Conservation (phyloP, 64 coral and sea anemone species). For the Acropora yongei region DNA sequence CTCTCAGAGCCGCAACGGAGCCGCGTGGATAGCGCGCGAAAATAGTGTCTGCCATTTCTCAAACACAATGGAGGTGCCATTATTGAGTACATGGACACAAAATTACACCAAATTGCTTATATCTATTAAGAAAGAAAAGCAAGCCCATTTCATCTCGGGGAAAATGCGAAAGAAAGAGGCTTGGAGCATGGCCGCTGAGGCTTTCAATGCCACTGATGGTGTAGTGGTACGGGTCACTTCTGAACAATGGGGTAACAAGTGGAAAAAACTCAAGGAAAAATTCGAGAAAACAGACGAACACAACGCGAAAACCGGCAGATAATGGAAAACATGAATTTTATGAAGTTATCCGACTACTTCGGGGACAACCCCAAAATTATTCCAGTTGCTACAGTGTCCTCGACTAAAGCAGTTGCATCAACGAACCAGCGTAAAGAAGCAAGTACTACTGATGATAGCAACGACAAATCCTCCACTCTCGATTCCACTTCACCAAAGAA, state of each 20-base stretch:
- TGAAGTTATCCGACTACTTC: neutral
- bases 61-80: neutral
- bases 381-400: neutral
- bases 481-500: neutral
- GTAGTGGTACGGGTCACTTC: neutral
- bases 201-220: neutral
- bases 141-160: no score
- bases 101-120: no score
- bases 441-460: neutral
- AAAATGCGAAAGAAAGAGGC: neutral
- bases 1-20: neutral
- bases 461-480: neutral
- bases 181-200: neutral
- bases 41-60: neutral
- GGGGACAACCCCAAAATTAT: neutral
- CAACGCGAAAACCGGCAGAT: neutral
- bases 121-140: no score
- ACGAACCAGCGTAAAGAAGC: neutral
- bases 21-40: neutral
- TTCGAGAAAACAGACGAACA: neutral
- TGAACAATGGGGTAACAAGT: neutral
- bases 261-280: constrained; percentile 3
- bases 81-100: no score
- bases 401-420: neutral
- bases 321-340: neutral